phyloP scores from a whole-genome alignment of 2,113 vertebrate species.

The Mobula hypostoma region DNA sequence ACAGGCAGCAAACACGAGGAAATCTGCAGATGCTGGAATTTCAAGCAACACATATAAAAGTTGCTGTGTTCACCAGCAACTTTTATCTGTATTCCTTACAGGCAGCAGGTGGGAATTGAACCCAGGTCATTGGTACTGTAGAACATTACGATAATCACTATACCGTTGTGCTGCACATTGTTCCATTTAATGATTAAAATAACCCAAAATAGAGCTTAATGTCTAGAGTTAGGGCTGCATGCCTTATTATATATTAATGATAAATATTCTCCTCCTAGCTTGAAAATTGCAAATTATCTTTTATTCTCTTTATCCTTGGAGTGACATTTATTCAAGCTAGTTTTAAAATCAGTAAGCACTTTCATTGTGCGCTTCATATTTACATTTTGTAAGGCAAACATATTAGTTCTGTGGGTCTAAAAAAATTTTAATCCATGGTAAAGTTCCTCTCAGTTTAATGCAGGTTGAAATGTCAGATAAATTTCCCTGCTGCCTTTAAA shows the following conservation, averaged over 20 bases:
- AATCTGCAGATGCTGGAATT: too few relatives aligned
- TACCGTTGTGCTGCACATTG: neutral
- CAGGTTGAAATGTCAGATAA: neutral
- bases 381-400: neutral
- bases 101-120: too few relatives aligned
- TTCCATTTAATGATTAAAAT: neutral
- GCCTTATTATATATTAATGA: neutral
- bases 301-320: neutral
- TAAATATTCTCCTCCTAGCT: neutral
- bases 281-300: neutral
- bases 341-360: neutral
- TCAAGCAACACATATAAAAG: too few relatives aligned
- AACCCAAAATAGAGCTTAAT: neutral
- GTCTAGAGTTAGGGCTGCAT: neutral
- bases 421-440: neutral
- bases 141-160: too few relatives aligned
- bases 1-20: too few relatives aligned
- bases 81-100: too few relatives aligned
- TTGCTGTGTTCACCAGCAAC: too few relatives aligned
- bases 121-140: too few relatives aligned
- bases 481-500: neutral
- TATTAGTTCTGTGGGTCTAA: neutral
- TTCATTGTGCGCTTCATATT: neutral
- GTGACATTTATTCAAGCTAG: neutral
- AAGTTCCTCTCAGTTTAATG: neutral